Conservation (phyloP, 2,888 invertebrate species). For the Polietes domitor region DNA sequence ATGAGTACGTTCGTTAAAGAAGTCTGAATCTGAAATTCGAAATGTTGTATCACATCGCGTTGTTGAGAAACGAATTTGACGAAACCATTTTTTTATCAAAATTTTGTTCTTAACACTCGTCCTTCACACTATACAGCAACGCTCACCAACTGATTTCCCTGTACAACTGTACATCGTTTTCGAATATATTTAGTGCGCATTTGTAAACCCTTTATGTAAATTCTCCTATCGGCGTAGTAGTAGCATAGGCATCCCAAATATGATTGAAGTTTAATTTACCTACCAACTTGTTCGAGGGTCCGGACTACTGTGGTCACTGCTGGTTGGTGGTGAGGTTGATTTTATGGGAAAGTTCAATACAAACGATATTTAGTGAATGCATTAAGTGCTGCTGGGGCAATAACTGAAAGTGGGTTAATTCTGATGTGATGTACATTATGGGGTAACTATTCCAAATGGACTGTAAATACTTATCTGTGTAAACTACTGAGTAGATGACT, state of each 20-base stretch:
- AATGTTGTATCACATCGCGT: too few relatives aligned
- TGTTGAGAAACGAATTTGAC: too few relatives aligned
- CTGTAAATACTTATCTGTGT: not conserved
- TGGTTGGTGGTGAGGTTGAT: not conserved
- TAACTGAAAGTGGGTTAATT: constrained; percentile 32
- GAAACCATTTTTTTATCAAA: too few relatives aligned
- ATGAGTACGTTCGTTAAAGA: too few relatives aligned
- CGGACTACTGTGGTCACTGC: not conserved
- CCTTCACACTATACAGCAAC: too few relatives aligned
- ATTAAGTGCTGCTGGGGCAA: not conserved
- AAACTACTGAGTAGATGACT: not conserved
- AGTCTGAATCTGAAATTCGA: too few relatives aligned
- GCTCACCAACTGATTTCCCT: too few relatives aligned
- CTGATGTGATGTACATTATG: not conserved
- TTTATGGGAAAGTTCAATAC: not conserved
- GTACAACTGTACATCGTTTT: too few relatives aligned
- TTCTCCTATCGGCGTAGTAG: not conserved
- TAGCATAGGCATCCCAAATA: not conserved
- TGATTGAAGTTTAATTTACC: constrained; percentile 28
- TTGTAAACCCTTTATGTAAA: not conserved
- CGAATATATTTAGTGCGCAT: too few relatives aligned
- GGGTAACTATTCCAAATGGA: not conserved
- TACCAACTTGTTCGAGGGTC: not conserved
- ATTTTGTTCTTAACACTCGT: too few relatives aligned
- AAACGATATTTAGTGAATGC: not conserved